Evolutionary conservation across 2,113 vertebrate species (phyloP).

Genomic region (Neopipo cinnamomea): DNA sequence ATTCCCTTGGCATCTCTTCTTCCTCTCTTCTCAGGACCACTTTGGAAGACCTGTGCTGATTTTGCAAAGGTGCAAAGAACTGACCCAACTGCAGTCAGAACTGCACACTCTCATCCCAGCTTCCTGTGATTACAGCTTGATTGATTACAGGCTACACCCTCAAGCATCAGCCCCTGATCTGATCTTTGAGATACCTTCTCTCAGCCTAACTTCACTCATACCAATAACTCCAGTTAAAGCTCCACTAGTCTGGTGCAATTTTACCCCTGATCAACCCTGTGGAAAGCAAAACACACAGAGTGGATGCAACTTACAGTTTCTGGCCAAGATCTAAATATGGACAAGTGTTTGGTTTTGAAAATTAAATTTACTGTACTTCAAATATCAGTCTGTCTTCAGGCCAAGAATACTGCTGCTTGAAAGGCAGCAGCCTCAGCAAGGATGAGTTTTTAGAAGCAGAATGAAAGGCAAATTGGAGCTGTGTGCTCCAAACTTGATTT

Average conservation of each 20-base stretch:
- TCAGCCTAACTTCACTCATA: neutral
- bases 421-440: neutral
- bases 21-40: neutral
- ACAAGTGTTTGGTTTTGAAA: neutral
- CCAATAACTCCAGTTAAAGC: neutral
- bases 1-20: neutral
- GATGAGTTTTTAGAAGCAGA: neutral
- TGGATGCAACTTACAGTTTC: neutral
- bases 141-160: neutral
- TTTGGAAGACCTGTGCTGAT: neutral
- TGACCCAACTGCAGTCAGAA: neutral
- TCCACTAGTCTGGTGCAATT: neutral
- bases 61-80: neutral
- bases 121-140: neutral
- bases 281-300: neutral
- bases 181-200: neutral
- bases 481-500: neutral
- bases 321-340: neutral
- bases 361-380: neutral
- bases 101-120: neutral
- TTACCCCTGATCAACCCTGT: neutral
- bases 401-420: neutral
- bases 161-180: neutral
- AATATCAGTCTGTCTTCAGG: neutral
- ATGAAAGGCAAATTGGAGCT: neutral